Evolutionary conservation across 1,140 invertebrate genomes (phyloP).

Genomic region (Leptinotarsa undecemlineata): DNA sequence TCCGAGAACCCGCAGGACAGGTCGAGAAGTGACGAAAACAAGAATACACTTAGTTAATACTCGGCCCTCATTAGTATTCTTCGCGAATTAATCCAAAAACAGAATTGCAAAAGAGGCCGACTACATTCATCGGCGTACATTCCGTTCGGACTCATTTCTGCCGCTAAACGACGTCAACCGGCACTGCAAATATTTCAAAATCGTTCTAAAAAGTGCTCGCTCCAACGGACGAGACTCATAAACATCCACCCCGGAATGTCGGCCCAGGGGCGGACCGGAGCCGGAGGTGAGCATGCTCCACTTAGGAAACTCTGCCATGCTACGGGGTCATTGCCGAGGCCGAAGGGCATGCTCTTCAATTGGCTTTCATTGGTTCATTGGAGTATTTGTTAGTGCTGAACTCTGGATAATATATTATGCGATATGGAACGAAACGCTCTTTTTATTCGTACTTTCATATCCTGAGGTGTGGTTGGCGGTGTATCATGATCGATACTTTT

Average conservation of each 20-base stretch:
- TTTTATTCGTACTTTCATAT: too few relatives aligned
- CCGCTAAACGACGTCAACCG: conserved; percentile 49
- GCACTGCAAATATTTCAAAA: conserved; percentile 52
- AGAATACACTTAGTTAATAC: conserved; percentile 51
- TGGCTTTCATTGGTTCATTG: neutral
- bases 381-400: too few relatives aligned
- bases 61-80: conserved; percentile 53
- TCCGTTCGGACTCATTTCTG: conserved; percentile 50
- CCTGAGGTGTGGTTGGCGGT: too few relatives aligned
- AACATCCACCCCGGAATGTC: conserved; percentile 47
- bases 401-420: too few relatives aligned
- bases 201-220: conserved; percentile 49
- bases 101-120: conserved; percentile 46
- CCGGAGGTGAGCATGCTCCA: neutral
- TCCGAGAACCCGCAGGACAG: conserved; percentile 31
- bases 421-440: too few relatives aligned
- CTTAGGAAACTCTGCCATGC: too few relatives aligned
- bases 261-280: conserved; percentile 22
- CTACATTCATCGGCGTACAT: conserved; percentile 42
- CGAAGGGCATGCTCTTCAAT: neutral
- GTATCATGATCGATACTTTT: too few relatives aligned
- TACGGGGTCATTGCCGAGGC: neutral
- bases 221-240: conserved; percentile 48
- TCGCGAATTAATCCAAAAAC: conserved; percentile 55
- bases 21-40: conserved; percentile 49